Evolutionary conservation across 2,797 vertebrate species (phyloP).

Genomic region (Graptemys geographica): DNA sequence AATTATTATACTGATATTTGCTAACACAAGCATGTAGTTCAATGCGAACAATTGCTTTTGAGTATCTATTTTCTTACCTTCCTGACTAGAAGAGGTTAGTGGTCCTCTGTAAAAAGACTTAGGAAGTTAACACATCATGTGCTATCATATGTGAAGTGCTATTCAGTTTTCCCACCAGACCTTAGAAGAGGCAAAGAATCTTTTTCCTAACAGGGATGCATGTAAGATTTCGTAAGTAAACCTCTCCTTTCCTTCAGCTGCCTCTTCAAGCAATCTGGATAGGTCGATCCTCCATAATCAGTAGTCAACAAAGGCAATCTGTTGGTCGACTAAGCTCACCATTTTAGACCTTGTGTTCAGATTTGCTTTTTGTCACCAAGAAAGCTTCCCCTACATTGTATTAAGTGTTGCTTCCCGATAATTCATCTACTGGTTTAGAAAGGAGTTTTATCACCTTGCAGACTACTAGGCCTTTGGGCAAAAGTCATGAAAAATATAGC

Average conservation of each 20-base stretch:
- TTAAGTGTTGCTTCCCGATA: neutral
- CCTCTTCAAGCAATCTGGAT: neutral
- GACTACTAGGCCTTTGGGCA: constrained; percentile 7
- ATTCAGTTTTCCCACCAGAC: neutral
- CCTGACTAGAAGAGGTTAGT: neutral
- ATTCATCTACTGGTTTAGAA: constrained; percentile 9
- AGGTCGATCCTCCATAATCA: neutral
- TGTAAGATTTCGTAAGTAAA: neutral
- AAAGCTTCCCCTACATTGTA: neutral
- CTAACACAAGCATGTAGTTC: neutral
- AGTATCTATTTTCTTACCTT: neutral
- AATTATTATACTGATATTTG: neutral
- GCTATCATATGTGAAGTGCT: neutral
- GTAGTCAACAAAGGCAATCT: neutral
- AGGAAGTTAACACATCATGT: neutral
- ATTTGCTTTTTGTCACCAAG: constrained; percentile 3
- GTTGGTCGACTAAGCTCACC: neutral
- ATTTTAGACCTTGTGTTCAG: neutral
- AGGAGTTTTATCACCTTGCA: neutral
- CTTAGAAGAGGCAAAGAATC: neutral
- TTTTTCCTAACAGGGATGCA: neutral
- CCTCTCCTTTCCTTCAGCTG: neutral
- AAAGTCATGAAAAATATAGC: neutral
- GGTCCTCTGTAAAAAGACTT: neutral
- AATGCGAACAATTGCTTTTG: neutral